Evolutionary conservation across 1,140 invertebrate genomes (phyloP), one percentile per base, ranked within the genome.

Genomic region (Heliconius hewitsoni): DNA sequence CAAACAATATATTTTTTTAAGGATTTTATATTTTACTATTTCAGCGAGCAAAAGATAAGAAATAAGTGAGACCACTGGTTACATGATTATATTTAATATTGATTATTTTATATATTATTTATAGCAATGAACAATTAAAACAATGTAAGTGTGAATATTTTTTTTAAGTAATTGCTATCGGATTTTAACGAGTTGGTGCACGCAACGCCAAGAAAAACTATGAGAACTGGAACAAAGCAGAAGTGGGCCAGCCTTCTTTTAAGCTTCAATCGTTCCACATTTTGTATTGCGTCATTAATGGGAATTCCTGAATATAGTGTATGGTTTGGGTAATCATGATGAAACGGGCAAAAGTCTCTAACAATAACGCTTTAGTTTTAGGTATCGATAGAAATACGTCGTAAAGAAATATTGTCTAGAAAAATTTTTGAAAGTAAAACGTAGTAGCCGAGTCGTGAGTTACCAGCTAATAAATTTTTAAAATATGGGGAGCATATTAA

Each of bases 381-480:
- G 86, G 82, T 77, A 81, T 80, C 66, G 57, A 82, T 80, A 79
- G 82, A 77, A 77, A 77, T 71, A 82, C 78, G 85, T 87, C 42
- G 46, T 78, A n/a, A 71, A 77, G 80, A 85, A 84, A 86, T 86
- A 88, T 84, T 86, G 78, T 84, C 82, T 79, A 52, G 76, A 78
- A 85, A 86, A 85, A 83, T 19, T 18, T 73, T 87, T 85, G 84
- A 83, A 76, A 86, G 84, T 83, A 84, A 88, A 85, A 83, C 87
- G 83, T 83, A 71, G 78, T 74, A 74, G 82, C 85, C 46, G 81
- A 85, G 82, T 85, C 81, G 76, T 83, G 82, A 83, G 85, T 91
- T 91, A 87, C 91, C 87, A 86, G 83, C 83, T 82, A 86, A 89
- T 90, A 91, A 90, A 88, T 87, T 87, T 86, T 84, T 86, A 90